Evolutionary conservation across 1,140 invertebrate genomes (phyloP), one percentile per base, ranked within the genome.

Genomic region (Lepidurus couesii): DNA sequence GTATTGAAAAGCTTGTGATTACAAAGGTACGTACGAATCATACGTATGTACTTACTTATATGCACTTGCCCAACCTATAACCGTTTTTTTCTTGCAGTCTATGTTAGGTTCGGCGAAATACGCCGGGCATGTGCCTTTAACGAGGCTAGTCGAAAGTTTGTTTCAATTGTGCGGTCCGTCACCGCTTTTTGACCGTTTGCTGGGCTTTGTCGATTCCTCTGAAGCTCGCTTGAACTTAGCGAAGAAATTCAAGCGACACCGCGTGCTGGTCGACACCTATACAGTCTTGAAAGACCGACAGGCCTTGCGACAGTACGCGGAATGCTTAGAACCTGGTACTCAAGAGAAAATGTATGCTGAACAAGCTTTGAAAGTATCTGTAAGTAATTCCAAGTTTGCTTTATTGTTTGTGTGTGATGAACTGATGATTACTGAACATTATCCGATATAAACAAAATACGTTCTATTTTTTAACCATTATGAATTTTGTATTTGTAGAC

Each of bases 181-280:
- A 11, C 53, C 53, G 53, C 16, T 65, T 65, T 65, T 65, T 13
- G 53, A 65, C 53, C 53, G 53, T 16, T 65, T 65, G 13, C 53
- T 65, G 53, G 4, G 0, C 21, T 65, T 65, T 16, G 7, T 65
- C 13, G 53, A 65, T 2, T 65, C 53, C 9, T 1, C 4, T 65
- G 53, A 65, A 13, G 13, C 21, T 65, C 53, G 53, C 1, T 65
- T 65, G 53, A 65, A 21, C 21, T 65, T 65, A 16, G 53, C 53
- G n/a, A 65, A 65, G 53, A 65, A 65, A 65, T 65, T 65, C 21
- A 65, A 65, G 53, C 53, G 53, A 7, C 21, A 65, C 53, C 53
- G 53, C 4, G 53, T 65, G 4, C 16, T 65, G 13, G 53, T 65
- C 3, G 53, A 65, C 3, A 65, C 53, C 6, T 65, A 65, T 21